phyloP scores from a whole-genome alignment of 2,113 vertebrate genomes.

The Notarius quadriscutis region DNA sequence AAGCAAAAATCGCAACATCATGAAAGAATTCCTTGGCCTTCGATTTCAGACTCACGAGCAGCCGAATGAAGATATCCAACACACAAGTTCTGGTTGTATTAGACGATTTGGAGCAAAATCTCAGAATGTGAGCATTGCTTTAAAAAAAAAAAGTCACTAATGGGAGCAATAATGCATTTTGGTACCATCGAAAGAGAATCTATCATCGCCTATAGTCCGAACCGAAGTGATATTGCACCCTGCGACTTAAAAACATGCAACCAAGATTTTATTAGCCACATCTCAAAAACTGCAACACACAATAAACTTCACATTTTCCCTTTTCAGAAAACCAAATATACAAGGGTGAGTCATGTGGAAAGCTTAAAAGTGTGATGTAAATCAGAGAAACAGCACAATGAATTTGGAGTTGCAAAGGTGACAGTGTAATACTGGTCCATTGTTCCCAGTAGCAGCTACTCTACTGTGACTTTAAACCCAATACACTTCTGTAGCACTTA shows the following conservation, averaged over 20 bases:
- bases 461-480: background rate
- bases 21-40: background rate
- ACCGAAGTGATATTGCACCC: background rate
- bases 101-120: background rate
- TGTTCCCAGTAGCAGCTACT: background rate
- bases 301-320: background rate
- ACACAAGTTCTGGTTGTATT: background rate
- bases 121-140: background rate
- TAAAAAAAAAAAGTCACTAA: background rate
- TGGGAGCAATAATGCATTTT: background rate
- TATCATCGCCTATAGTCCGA: background rate
- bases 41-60: background rate
- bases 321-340: background rate
- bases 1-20: background rate
- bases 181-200: background rate
- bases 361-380: background rate
- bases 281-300: background rate
- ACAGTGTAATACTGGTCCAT: background rate
- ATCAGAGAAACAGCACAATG: background rate
- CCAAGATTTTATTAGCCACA: background rate
- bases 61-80: background rate
- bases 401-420: background rate
- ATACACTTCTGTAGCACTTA: too few species aligned
- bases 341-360: background rate
- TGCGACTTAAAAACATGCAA: background rate